Conservation (phyloP, 2,797 vertebrate species). For the Aselliscus stoliczkanus region DNA sequence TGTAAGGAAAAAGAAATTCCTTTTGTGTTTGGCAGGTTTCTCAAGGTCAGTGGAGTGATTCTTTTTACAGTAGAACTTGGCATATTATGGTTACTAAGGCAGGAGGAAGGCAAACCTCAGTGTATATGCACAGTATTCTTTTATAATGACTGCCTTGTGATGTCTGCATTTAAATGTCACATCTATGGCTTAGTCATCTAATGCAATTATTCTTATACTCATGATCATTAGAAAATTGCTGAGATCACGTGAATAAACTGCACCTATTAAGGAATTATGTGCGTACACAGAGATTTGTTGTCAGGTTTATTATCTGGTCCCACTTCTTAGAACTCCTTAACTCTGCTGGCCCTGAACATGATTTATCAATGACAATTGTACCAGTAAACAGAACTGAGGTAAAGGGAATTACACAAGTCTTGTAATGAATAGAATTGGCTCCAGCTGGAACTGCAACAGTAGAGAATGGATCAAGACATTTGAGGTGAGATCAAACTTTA, state of each 20-base stretch:
- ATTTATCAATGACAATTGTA: not conserved
- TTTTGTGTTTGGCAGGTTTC: not conserved
- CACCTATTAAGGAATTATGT: not conserved
- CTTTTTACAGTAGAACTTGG: not conserved
- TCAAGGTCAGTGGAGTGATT: conserved; percentile 22
- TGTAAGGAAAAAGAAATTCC: conserved; percentile 5
- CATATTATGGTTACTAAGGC: not conserved
- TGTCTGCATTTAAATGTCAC: not conserved
- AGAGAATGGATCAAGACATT: not conserved
- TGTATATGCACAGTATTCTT: not conserved
- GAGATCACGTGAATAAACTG: not conserved
- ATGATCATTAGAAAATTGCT: not conserved
- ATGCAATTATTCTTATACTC: not conserved
- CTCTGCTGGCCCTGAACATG: not conserved
- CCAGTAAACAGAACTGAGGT: not conserved
- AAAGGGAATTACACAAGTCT: not conserved
- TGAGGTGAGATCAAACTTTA: not conserved
- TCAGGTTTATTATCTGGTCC: not conserved
- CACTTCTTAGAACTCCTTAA: not conserved
- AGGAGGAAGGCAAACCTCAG: not conserved
- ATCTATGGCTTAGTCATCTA: not conserved
- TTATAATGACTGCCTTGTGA: not conserved
- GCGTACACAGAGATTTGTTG: not conserved
- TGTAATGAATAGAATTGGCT: not conserved
- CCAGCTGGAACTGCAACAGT: not conserved